Conservation (phyloP, 2,888 invertebrate species). For the Chloromyia formosa region DNA sequence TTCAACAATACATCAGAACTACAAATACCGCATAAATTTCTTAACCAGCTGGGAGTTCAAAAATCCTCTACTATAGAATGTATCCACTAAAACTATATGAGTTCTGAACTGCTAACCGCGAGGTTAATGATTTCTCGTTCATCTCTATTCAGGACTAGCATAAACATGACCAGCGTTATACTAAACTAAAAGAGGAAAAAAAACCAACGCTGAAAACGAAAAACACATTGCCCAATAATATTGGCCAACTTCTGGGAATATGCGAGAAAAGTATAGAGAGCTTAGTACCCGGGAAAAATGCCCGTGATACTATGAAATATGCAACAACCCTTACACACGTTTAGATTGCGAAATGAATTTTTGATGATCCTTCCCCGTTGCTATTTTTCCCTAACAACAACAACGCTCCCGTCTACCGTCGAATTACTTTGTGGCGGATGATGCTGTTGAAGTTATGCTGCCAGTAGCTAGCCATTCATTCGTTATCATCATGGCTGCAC, state of each 20-base stretch:
- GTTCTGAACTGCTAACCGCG: too few species aligned
- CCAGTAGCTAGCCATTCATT: conserved; percentile 18
- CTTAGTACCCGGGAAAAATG: conserved; percentile 39
- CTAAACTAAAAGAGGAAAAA: too few species aligned
- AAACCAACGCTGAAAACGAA: background rate
- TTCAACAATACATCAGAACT: too few species aligned
- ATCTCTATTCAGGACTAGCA: too few species aligned
- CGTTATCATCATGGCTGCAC: conserved; percentile 27
- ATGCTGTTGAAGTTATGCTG: background rate
- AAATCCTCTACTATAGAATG: too few species aligned
- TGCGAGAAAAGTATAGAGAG: background rate
- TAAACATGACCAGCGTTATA: too few species aligned
- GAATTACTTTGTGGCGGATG: too few species aligned
- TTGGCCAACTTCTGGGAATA: conserved; percentile 32
- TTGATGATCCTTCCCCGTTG: conserved; percentile 56
- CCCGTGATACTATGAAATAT: conserved; percentile 58
- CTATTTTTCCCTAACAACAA: conserved; percentile 49
- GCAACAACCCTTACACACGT: conserved; percentile 64
- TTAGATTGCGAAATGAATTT: conserved; percentile 65
- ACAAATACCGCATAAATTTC: too few species aligned
- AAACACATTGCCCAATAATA: conserved; percentile 2
- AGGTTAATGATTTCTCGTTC: too few species aligned
- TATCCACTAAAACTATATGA: too few species aligned
- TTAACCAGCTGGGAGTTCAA: too few species aligned
- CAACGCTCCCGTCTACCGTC: conserved; percentile 45